phyloP scores from a whole-genome alignment of 2,113 vertebrate species.

The Eira barbara region DNA sequence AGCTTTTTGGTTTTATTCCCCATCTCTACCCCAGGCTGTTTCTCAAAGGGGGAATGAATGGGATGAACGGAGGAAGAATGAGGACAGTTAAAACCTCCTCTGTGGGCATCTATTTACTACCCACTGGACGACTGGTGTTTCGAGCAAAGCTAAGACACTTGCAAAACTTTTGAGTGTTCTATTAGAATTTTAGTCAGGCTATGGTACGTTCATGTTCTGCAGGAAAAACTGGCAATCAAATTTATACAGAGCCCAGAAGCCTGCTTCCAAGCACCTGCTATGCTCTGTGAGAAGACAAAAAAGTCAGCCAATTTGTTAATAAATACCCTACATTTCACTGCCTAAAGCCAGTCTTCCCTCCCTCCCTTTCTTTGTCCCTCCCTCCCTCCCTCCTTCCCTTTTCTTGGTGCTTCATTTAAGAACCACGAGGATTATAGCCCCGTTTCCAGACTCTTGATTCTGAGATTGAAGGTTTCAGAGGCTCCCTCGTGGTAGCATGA shows the following conservation, averaged over 20 bases:
- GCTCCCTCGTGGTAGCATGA: not conserved
- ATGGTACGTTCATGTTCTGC: not conserved
- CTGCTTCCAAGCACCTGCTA: not conserved
- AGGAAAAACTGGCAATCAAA: not conserved
- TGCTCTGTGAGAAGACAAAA: not conserved
- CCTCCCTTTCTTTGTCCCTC: too few species aligned
- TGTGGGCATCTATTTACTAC: slow-evolving; percentile 63
- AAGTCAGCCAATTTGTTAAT: not conserved
- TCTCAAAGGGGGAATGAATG: slow-evolving; percentile 45
- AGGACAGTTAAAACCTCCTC: slow-evolving; percentile 29
- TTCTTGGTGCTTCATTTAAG: not conserved
- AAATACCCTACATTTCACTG: not conserved
- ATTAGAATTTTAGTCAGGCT: not conserved
- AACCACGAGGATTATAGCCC: not conserved
- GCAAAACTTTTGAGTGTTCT: not conserved
- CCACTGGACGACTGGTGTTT: slow-evolving; percentile 20
- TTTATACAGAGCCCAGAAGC: not conserved
- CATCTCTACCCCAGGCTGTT: not conserved
- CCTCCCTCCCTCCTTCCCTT: not conserved
- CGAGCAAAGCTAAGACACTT: not conserved
- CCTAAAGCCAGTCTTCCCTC: not conserved
- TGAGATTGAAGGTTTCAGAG: not conserved
- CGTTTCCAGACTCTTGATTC: not conserved
- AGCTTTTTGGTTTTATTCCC: slow-evolving; percentile 45
- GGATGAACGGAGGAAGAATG: slow-evolving; percentile 42